Evolutionary conservation across 2,888 invertebrate species (phyloP).

Genomic region (Cheilosia vernalis): DNA sequence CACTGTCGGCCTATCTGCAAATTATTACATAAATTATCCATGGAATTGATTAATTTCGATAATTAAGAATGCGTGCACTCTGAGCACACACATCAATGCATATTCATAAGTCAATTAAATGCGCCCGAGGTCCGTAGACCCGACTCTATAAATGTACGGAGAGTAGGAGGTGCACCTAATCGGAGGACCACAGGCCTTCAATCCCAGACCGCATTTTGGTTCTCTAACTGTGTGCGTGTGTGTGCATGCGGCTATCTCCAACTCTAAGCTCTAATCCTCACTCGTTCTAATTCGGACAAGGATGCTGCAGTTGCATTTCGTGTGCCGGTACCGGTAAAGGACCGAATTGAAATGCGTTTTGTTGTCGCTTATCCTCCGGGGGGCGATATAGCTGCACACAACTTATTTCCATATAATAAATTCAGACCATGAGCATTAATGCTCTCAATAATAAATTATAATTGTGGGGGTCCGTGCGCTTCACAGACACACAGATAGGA

Average conservation of each 20-base stretch:
- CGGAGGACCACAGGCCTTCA: constrained; percentile 53
- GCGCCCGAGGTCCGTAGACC: constrained; percentile 48
- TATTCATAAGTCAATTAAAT: constrained; percentile 75
- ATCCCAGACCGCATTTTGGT: constrained; percentile 46
- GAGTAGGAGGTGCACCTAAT: constrained; percentile 54
- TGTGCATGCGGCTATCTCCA: background rate
- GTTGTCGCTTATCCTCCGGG: constrained; percentile 61
- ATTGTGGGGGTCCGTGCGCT: constrained; percentile 60
- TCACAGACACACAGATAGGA: constrained; percentile 7
- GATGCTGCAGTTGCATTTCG: constrained; percentile 20
- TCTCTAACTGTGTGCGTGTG: constrained; percentile 34
- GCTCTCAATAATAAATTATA: constrained; percentile 73
- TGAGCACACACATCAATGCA: constrained; percentile 60
- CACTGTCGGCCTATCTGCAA: constrained; percentile 68
- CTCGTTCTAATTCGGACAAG: constrained; percentile 34
- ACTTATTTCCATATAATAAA: constrained; percentile 72
- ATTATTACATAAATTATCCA: constrained; percentile 75
- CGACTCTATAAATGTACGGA: background rate
- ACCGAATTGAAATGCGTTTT: constrained; percentile 60
- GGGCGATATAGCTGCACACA: constrained; percentile 48
- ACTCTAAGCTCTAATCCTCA: constrained; percentile 33
- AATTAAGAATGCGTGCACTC: constrained; percentile 73
- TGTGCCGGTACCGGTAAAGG: background rate
- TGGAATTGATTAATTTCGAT: constrained; percentile 75
- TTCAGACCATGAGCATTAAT: constrained; percentile 74